These are phyloP conservation scores for Cantharis rustica DNA, from an alignment of 2,888 invertebrate genomes.

Conservation along the genomic window DNA sequence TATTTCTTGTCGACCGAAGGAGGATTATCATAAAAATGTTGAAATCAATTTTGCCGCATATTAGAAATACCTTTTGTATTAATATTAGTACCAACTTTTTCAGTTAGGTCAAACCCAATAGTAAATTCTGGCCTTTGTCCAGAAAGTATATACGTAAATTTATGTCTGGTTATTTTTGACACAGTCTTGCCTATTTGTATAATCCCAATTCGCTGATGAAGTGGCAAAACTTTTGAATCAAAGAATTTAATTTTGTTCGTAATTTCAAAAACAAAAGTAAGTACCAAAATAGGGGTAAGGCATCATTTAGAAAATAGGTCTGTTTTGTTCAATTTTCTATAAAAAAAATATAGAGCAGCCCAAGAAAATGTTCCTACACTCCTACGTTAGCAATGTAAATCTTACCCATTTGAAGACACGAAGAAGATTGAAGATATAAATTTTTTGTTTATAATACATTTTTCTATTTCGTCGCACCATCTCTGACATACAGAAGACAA, in stretches of 20 bases:
- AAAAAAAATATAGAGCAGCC: no score
- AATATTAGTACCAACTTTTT: not conserved
- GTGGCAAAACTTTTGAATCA: not conserved
- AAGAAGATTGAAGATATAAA: no score
- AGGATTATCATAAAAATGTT: not conserved
- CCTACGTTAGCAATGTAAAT: no score
- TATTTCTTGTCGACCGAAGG: not conserved
- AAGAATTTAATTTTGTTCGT: not conserved
- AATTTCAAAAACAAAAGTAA: not conserved
- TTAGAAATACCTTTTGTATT: not conserved
- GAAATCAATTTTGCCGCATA: conserved; percentile 11
- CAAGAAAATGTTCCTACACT: no score
- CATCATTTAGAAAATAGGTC: not conserved
- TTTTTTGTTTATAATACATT: no score
- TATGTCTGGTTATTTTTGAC: conserved; percentile 22
- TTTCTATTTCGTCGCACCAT: not conserved
- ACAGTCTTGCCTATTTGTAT: conserved; percentile 13
- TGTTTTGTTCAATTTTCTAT: no score
- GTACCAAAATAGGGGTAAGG: not conserved
- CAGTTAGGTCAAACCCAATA: not conserved
- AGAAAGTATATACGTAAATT: conserved; percentile 12
- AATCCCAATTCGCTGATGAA: conserved; percentile 9
- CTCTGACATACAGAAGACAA: not conserved
- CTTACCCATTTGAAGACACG: no score
- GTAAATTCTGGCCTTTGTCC: conserved; percentile 22